phyloP scores from a whole-genome alignment of 2,797 vertebrate genomes.

The Siniperca undulata region DNA sequence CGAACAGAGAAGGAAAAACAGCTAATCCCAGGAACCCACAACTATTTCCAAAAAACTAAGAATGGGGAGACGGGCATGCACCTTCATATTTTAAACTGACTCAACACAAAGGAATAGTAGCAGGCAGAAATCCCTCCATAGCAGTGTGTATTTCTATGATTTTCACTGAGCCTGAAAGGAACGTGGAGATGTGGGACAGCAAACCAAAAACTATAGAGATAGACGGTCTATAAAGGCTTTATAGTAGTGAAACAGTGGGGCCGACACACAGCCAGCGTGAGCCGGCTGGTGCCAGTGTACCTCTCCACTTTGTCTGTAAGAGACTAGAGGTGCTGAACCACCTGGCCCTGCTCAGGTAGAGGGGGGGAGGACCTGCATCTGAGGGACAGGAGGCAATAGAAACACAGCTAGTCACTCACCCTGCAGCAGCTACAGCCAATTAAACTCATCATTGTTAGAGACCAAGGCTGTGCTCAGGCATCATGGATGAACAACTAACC shows the following conservation, averaged over 20 bases:
- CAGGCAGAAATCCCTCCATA: constrained; percentile 38
- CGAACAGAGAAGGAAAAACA: constrained; percentile 22
- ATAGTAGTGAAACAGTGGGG: constrained; percentile 37
- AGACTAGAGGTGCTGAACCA: constrained; percentile 88
- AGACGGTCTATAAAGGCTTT: constrained; percentile 4
- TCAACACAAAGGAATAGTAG: constrained; percentile 26
- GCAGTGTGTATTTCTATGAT: constrained; percentile 23
- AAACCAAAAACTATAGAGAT: constrained; percentile 5
- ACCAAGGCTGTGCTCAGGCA: constrained; percentile 13
- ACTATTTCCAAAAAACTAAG: constrained; percentile 6
- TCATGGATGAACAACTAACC: not conserved
- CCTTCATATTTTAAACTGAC: constrained; percentile 10
- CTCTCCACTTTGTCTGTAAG: constrained; percentile 86
- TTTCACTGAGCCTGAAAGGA: constrained; percentile 15
- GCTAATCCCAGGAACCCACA: constrained; percentile 52
- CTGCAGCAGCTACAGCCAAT: constrained; percentile 28
- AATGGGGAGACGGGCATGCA: constrained; percentile 54
- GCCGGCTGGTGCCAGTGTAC: constrained; percentile 67
- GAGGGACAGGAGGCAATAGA: constrained; percentile 77
- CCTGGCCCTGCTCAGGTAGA: constrained; percentile 85
- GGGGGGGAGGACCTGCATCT: constrained; percentile 83
- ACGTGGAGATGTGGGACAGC: not conserved
- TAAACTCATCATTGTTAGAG: constrained; percentile 1
- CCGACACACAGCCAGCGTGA: constrained; percentile 42
- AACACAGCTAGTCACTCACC: constrained; percentile 65